Evolutionary conservation across 2,888 invertebrate genomes (phyloP).

Genomic region (Conomelus anceps): DNA sequence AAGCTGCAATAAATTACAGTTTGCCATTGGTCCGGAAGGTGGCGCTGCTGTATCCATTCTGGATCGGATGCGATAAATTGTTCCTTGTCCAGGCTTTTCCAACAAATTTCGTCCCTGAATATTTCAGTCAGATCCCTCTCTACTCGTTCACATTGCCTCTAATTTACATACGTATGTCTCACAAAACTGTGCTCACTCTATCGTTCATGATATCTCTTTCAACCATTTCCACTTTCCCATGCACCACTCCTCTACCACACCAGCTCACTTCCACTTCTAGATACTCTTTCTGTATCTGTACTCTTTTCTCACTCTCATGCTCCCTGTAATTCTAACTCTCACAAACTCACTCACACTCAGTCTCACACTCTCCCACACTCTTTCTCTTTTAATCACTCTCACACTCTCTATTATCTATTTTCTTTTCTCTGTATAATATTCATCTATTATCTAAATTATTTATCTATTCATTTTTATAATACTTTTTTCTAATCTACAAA

Average conservation of each 20-base stretch:
- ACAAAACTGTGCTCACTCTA: neutral
- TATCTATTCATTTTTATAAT: no score
- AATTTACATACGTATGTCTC: neutral
- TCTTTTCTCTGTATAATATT: neutral
- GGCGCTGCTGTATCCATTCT: neutral
- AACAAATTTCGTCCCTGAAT: neutral
- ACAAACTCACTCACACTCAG: neutral
- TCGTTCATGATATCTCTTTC: no score
- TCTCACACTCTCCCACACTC: neutral
- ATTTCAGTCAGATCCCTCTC: neutral
- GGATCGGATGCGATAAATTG: neutral
- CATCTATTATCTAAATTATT: no score
- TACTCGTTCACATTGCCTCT: neutral
- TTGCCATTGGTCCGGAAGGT: neutral
- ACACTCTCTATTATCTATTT: neutral
- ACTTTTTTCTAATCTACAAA: no score
- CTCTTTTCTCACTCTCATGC: neutral
- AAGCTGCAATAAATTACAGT: neutral
- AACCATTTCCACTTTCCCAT: neutral
- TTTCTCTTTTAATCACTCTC: no score
- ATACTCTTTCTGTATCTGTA: neutral
- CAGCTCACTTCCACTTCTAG: neutral
- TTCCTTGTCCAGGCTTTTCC: neutral
- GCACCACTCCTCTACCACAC: neutral
- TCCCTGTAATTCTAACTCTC: neutral